Evolutionary conservation across 1,140 invertebrate species (phyloP).

Genomic region (Lepidurus arcticus): DNA sequence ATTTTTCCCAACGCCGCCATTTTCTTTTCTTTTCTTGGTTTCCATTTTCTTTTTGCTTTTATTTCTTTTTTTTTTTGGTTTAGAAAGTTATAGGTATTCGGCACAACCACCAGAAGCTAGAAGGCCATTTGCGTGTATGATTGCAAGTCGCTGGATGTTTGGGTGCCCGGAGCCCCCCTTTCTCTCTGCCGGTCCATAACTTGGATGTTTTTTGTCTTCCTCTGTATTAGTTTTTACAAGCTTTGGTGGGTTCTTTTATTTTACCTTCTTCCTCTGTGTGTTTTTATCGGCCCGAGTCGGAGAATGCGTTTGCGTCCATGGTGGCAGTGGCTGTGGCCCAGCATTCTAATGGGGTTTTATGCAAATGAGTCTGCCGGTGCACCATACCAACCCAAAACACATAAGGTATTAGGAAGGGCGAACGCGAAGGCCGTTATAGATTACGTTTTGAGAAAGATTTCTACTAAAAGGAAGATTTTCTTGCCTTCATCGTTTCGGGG

Average conservation of each 20-base stretch:
- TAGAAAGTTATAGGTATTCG: conserved; percentile 8
- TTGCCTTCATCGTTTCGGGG: neutral
- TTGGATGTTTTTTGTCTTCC: neutral
- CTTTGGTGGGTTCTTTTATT: neutral
- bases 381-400: neutral
- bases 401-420: neutral
- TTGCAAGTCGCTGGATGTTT: neutral
- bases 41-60: neutral
- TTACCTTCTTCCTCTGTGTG: neutral
- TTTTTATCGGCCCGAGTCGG: neutral
- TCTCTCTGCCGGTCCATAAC: conserved; percentile 15
- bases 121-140: neutral
- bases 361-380: neutral
- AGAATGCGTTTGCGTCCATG: neutral
- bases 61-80: neutral
- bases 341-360: conserved; percentile 11
- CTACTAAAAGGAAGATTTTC: neutral
- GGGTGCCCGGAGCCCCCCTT: conserved; percentile 19
- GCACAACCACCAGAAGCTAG: neutral
- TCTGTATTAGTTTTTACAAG: too few species aligned
- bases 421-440: neutral
- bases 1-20: neutral
- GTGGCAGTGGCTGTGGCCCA: neutral
- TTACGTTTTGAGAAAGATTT: neutral
- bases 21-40: neutral